Conservation (phyloP, 1,140 invertebrate species). For the Bombus consobrinus region DNA sequence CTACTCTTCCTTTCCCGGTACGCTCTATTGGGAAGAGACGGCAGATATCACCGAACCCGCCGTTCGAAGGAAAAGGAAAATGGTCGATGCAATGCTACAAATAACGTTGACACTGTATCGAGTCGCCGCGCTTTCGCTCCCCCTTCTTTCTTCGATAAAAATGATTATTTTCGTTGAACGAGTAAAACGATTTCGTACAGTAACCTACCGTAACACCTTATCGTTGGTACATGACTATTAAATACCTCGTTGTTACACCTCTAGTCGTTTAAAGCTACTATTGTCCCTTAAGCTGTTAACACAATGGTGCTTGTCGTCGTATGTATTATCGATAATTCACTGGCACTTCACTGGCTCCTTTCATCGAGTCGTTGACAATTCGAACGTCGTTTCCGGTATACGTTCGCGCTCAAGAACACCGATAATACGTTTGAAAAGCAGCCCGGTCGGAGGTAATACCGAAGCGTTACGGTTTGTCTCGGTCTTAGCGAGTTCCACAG, state of each 20-base stretch:
- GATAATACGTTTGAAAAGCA: neutral
- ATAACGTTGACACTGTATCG: too few relatives aligned
- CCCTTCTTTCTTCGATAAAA: neutral
- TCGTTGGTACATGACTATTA: neutral
- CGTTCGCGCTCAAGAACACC: neutral
- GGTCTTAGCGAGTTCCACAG: neutral
- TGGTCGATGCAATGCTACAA: too few relatives aligned
- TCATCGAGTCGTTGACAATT: neutral
- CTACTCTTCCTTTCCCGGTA: too few relatives aligned
- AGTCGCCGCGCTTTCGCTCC: too few relatives aligned
- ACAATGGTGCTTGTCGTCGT: neutral
- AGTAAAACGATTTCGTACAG: neutral
- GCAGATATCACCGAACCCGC: fast-evolving
- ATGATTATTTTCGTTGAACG: neutral
- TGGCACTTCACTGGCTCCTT: neutral
- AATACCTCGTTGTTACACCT: neutral
- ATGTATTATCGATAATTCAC: neutral
- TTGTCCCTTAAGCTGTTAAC: neutral
- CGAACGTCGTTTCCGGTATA: neutral
- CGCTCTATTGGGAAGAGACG: too few relatives aligned
- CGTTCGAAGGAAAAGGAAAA: too few relatives aligned
- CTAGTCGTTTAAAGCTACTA: neutral
- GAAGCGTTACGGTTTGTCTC: neutral
- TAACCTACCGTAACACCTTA: neutral
- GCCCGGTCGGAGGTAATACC: too few relatives aligned